Evolutionary conservation across 2,888 invertebrate species (phyloP).

Genomic region (Agrypnus murinus): DNA sequence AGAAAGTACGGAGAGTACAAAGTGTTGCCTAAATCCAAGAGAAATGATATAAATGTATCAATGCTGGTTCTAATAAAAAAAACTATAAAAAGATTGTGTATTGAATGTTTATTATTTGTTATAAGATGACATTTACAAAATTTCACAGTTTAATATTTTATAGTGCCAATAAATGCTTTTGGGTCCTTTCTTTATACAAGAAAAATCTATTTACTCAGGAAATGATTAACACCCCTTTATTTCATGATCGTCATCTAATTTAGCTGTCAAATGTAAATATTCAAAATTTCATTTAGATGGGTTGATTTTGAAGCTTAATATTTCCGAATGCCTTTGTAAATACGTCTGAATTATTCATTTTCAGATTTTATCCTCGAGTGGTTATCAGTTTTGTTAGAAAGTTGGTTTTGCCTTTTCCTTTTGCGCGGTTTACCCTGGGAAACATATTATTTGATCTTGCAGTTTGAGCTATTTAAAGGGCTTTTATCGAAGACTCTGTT

Average conservation of each 20-base stretch:
- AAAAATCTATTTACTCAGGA: too few relatives aligned
- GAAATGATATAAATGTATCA: too few relatives aligned
- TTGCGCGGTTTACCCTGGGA: slow-evolving; percentile 3
- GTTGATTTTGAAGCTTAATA: slow-evolving; percentile 1
- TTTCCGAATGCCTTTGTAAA: not conserved
- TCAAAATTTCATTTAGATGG: not conserved
- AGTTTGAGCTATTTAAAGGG: not conserved
- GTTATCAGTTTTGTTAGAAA: slow-evolving; percentile 5
- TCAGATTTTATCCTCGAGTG: not conserved
- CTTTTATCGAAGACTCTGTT: not conserved
- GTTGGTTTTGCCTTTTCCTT: not conserved
- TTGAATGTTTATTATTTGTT: too few relatives aligned
- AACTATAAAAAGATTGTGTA: too few relatives aligned
- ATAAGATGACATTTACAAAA: too few relatives aligned
- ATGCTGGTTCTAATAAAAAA: too few relatives aligned
- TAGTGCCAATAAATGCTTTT: too few relatives aligned
- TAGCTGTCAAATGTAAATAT: not conserved
- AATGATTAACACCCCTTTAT: too few relatives aligned
- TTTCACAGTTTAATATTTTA: too few relatives aligned
- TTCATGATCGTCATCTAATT: not conserved
- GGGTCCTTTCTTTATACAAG: too few relatives aligned
- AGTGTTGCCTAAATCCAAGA: too few relatives aligned
- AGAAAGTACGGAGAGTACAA: too few relatives aligned
- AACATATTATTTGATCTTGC: slow-evolving; percentile 2
- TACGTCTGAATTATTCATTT: not conserved